Percentiles rank a stretch among this genome's conserved stretches.
phyloP scores from a whole-genome alignment of 2,888 invertebrate genomes.

The Reticulitermes lucifugus region DNA sequence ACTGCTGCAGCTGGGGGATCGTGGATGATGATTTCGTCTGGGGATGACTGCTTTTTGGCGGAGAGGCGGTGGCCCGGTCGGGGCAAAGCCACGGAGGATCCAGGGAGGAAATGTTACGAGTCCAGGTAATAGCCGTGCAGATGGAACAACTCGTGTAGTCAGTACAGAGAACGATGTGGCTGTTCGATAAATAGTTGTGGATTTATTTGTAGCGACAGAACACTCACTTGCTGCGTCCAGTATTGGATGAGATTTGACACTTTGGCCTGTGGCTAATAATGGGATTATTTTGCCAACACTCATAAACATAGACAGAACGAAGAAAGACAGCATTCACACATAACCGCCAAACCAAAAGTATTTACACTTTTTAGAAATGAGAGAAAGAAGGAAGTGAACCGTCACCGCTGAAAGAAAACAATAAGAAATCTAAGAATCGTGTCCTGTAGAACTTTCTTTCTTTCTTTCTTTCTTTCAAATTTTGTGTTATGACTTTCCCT shows the following conservation, averaged over 20 bases:
- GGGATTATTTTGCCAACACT: not conserved
- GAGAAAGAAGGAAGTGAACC: slow-evolving; percentile 23
- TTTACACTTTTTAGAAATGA: slow-evolving; percentile 2
- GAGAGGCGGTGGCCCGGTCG: slow-evolving; percentile 57
- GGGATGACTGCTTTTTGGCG: slow-evolving; percentile 48
- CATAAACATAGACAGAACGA: slow-evolving; percentile 20
- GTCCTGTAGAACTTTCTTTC: not conserved
- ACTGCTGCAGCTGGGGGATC: slow-evolving; percentile 34
- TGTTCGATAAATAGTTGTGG: too few relatives aligned
- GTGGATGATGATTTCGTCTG: slow-evolving; percentile 22
- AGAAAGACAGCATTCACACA: not conserved
- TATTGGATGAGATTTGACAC: not conserved
- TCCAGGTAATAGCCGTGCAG: not conserved
- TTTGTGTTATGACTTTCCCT: not conserved
- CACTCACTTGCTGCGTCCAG: not conserved
- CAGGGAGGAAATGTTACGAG: slow-evolving; percentile 45
- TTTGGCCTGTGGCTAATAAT: not conserved
- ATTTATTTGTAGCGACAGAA: not conserved
- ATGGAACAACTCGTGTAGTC: not conserved
- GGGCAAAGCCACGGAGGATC: slow-evolving; percentile 53
- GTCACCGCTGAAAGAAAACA: slow-evolving; percentile 32
- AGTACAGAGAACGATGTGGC: not conserved
- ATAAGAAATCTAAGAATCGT: not conserved
- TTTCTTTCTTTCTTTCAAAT: not conserved
- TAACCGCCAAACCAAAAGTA: slow-evolving; percentile 9